Conservation (phyloP, 2,888 invertebrate species). For the Brenthis hecate region DNA sequence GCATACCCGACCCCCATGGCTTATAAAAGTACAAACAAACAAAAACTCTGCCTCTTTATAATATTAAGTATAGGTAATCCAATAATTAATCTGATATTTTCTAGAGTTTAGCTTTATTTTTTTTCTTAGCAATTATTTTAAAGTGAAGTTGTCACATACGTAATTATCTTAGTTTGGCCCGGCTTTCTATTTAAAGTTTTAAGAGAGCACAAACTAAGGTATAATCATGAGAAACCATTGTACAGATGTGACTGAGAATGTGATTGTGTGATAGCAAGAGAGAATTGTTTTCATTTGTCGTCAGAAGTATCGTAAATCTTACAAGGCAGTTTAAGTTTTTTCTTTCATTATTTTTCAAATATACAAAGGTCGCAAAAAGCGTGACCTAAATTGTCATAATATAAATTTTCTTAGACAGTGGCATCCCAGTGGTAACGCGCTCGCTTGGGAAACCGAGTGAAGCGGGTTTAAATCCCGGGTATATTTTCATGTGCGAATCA, state of each 20-base stretch:
- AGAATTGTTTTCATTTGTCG: constrained; percentile 33
- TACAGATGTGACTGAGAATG: constrained; percentile 57
- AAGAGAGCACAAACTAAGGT: constrained; percentile 39
- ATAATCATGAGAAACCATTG: constrained; percentile 68
- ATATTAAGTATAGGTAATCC: no score
- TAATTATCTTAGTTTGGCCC: constrained; percentile 34
- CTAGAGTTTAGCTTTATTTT: neutral
- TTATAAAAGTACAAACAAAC: no score
- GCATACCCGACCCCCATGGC: no score
- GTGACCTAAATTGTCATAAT: no score
- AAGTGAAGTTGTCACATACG: constrained; percentile 32
- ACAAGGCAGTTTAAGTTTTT: neutral
- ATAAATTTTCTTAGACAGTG: no score
- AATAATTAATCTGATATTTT: no score
- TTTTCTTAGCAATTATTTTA: neutral
- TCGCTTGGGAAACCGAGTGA: no score
- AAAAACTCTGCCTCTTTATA: no score
- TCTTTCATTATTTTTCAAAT: neutral
- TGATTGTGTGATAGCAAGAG: constrained; percentile 47
- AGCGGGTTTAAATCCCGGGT: no score
- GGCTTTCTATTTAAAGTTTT: constrained; percentile 44
- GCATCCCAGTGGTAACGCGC: no score
- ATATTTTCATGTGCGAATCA: no score
- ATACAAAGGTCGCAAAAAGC: neutral
- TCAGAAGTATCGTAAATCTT: neutral